Percentiles rank a stretch among this genome's conserved stretches.
phyloP scores from a whole-genome alignment of 2,113 vertebrate genomes.

The Falco punctatus region DNA sequence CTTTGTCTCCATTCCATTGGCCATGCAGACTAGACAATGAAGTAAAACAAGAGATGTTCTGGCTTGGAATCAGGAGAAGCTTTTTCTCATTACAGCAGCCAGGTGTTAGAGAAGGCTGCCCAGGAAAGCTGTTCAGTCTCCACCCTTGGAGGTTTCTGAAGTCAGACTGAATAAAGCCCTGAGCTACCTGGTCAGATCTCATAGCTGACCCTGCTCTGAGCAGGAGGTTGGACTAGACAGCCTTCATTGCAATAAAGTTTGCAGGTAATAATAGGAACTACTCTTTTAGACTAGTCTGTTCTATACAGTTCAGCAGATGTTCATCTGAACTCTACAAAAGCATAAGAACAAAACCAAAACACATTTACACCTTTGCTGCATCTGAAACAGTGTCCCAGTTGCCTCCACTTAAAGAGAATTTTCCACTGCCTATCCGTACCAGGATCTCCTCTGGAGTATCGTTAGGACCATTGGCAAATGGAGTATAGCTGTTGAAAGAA shows the following conservation, averaged over 20 bases:
- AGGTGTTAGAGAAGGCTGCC: neutral
- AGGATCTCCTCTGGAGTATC: conserved; percentile 97
- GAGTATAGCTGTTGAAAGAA: conserved; percentile 85
- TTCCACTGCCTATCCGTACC: conserved; percentile 92
- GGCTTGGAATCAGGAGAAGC: neutral
- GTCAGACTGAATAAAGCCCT: neutral
- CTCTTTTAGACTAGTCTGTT: neutral
- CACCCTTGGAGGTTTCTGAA: neutral
- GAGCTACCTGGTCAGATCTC: neutral
- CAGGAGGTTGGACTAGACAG: neutral
- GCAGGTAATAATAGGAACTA: neutral
- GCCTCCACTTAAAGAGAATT: conserved; percentile 93
- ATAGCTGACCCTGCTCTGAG: neutral
- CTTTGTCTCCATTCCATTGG: too few species aligned
- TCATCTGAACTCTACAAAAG: neutral
- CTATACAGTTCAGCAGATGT: neutral
- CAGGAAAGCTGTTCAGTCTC: neutral
- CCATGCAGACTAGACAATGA: too few species aligned
- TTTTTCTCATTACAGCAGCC: neutral
- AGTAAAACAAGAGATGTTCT: neutral
- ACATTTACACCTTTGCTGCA: conserved; percentile 89
- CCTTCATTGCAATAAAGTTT: neutral
- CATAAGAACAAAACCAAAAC: neutral
- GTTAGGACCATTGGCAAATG: conserved; percentile 94
- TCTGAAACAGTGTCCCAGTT: conserved; percentile 98